phyloP scores from a whole-genome alignment of 2,797 vertebrate genomes.

The Enteromius mattozi region DNA sequence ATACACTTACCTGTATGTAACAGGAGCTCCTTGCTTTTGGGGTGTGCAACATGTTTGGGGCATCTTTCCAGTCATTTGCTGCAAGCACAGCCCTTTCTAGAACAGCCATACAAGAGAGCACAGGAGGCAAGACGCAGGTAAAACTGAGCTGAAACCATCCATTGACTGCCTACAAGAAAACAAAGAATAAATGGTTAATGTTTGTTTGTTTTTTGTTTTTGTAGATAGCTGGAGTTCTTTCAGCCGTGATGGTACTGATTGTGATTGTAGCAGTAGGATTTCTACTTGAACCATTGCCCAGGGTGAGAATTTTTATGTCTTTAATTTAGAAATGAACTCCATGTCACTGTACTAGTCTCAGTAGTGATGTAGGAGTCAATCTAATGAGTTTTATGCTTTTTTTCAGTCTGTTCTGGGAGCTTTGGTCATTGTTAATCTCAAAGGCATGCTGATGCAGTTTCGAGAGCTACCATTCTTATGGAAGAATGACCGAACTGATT shows the following conservation, averaged over 20 bases:
- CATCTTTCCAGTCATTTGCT: slow-evolving; percentile 88
- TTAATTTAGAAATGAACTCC: background rate
- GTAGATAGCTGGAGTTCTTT: slow-evolving; percentile 89
- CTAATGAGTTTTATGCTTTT: background rate
- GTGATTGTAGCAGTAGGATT: slow-evolving; percentile 88
- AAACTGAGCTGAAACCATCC: slow-evolving; percentile 7
- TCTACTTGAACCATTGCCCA: slow-evolving; percentile 89
- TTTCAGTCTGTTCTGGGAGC: slow-evolving; percentile 88
- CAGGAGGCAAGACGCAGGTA: slow-evolving; percentile 96
- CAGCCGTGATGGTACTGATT: slow-evolving; percentile 87
- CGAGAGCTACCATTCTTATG: slow-evolving; percentile 84
- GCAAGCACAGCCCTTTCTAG: slow-evolving; percentile 91
- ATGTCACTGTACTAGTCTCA: background rate
- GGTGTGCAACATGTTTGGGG: slow-evolving; percentile 87
- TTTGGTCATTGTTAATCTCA: slow-evolving; percentile 91
- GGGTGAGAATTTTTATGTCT: slow-evolving; percentile 74
- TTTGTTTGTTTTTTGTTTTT: background rate
- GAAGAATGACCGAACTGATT: slow-evolving; percentile 90
- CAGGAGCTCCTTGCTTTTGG: slow-evolving; percentile 96
- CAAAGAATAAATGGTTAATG: slow-evolving; percentile 10
- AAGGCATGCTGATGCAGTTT: slow-evolving; percentile 96
- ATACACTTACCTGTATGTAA: background rate
- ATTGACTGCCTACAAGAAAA: background rate
- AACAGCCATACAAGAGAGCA: slow-evolving; percentile 93
- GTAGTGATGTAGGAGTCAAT: background rate